These are phyloP conservation scores for Xerus rutilus DNA, from an alignment of 2,797 vertebrate species.

Conservation along the genomic window DNA sequence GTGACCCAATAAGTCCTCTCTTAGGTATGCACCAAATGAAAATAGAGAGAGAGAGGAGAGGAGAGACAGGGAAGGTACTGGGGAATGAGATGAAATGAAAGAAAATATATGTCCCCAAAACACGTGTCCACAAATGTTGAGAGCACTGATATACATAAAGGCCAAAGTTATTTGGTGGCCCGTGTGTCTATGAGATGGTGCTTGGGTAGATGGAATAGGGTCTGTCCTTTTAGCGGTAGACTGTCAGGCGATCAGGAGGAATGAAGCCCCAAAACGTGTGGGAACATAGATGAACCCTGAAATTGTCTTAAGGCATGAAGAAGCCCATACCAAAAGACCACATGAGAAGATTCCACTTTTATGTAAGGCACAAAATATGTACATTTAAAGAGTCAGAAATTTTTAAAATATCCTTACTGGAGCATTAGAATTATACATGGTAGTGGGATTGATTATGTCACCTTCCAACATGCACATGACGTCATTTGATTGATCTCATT, in stretches of 20 bases:
- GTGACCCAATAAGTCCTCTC: neutral
- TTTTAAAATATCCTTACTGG: too few relatives aligned
- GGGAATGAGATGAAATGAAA: too few relatives aligned
- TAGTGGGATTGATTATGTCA: too few relatives aligned
- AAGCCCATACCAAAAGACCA: neutral
- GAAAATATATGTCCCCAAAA: neutral
- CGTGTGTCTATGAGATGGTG: neutral
- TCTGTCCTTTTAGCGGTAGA: neutral
- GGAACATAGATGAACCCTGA: neutral
- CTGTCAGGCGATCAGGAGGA: neutral
- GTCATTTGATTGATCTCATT: too few relatives aligned
- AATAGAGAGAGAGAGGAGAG: neutral
- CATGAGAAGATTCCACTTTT: neutral
- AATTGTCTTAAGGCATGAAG: neutral
- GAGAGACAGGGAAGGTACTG: too few relatives aligned
- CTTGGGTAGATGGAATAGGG: neutral
- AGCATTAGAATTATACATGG: too few relatives aligned
- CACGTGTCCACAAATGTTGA: neutral
- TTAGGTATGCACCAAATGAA: neutral
- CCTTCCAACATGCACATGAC: too few relatives aligned
- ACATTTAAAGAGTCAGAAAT: neutral
- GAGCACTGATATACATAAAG: neutral
- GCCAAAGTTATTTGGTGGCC: neutral
- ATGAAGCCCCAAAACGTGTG: neutral
- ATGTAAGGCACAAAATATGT: neutral